Evolutionary conservation across 2,888 invertebrate species (phyloP), one percentile per base, ranked within the genome.

Genomic region (Metellina segmentata): DNA sequence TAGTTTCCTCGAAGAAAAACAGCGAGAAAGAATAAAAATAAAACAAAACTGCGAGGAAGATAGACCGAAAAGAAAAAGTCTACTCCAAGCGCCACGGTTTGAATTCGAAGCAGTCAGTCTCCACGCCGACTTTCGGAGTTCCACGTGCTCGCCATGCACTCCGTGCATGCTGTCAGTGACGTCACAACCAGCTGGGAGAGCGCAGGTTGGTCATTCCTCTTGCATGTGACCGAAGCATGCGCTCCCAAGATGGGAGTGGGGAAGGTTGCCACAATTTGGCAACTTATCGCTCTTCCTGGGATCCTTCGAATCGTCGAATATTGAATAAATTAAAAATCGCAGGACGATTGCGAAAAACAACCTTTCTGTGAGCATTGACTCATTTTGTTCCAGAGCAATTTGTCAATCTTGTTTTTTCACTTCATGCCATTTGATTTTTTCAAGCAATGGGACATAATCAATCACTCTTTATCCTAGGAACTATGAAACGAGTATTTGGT

Each of bases 151-250:
- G 52, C 70, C 88, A 89, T 79, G 88, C 81, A 75, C 77, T 74
- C 78, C 9, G 61, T 72, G 87, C 91, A 74, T 91, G 87, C 77
- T 52, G 72, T 8, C 16, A 51, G 70, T 89, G 88, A 92, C 89
- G 91, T 92, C 91, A 92, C 88, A 9, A 48, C 79, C 88, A 92
- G 89, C 89, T 91, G 91, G 49, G 52, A 89, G 89, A 61, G 79
- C 52, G 83, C 48, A 74, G 79, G 85, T 92, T 92, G 91, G 91
- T 61, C 89, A 81, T 69, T 77, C 61, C 51, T 51, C 51, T 72
- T 85, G 78, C 89, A 89, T 75, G 91, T 89, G 91, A 85, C 83
- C n/a, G 49, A 7, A n/a, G 85, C 91, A 79, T 92, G 91, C 81
- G 71, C 86, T 52, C 78, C 49, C 5, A 48, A 74, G 20, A 88